Evolutionary conservation across 2,113 vertebrate species (phyloP), one percentile per base, ranked within the genome.

Genomic region (Grammomys surdaster): DNA sequence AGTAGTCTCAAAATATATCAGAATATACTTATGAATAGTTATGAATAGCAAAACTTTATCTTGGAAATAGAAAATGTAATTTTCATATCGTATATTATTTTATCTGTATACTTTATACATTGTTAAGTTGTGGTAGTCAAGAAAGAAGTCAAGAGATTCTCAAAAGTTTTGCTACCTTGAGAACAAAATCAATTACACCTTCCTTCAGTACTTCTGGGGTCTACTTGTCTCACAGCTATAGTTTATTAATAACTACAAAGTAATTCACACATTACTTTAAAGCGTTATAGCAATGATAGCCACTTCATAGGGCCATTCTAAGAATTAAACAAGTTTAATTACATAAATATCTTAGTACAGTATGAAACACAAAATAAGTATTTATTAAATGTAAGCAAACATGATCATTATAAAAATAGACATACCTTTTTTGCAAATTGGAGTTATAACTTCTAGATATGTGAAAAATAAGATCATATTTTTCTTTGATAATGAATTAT

Each of bases 41-140:
- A 81, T 2, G 40, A 43, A 84, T 84, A 86, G 69, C 48, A 82
- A 89, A 89, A 65, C 7, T 28, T 92, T 60, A 70, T 63, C 17
- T 91, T 89, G 81, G 93, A 94, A 90, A 84, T 46, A 77, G 75
- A 54, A 40, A 95, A 84, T 94, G 46, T 46, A 93, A 89, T 84
- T 67, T 87, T 72, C 12, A 82, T 28, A 7, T 78, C 87, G n/a
- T 20, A 22, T 76, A n/a, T 95, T 91, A 80, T 48, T 28, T 73
- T 72, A 40, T 88, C 12, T 76, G 5, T 88, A 8, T 65, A 58
- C 73, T 75, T 89, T 81, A 60, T 36, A 82, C 54, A 9, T 36
- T 76, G 22, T 12, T 81, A 7, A 48, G 22, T 26, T 82, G 36
- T 60, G 20, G 56, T 82, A 82, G 22, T 40, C 80, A 82, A 91